These are phyloP conservation scores for Paracentrotus lividus DNA, from an alignment of 53 echinoderm and acorn worm genomes.

Conservation along the genomic window DNA sequence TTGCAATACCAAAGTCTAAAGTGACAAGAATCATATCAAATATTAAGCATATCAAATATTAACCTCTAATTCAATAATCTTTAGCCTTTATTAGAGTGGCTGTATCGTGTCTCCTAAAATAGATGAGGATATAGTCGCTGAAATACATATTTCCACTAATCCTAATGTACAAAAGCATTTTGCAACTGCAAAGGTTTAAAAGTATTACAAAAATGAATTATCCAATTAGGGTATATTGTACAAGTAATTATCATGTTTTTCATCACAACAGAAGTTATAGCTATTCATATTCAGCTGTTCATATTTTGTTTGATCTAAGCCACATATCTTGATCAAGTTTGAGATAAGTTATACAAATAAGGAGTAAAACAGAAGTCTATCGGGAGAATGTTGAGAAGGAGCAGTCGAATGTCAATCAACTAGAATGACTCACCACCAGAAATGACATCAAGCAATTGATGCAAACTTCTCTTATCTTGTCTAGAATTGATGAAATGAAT, in stretches of 20 bases:
- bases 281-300: no score
- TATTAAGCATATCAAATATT: not conserved
- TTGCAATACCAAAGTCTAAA: not conserved
- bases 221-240: not conserved
- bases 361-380: conserved; percentile 9
- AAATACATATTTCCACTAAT: not conserved
- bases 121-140: not conserved
- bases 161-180: not conserved
- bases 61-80: not conserved
- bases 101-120: not conserved
- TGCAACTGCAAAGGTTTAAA: not conserved
- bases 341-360: conserved; percentile 30
- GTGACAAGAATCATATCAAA: not conserved
- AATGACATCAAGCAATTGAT: conserved; percentile 61
- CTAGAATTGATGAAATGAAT: conserved; percentile 41
- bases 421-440: conserved; percentile 61
- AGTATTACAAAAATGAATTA: not conserved
- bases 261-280: conserved; percentile 17
- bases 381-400: conserved; percentile 2
- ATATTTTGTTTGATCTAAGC: not conserved
- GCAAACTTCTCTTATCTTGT: conserved; percentile 58
- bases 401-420: conserved; percentile 52
- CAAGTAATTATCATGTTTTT: not conserved
- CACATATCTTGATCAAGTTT: not conserved
- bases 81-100: not conserved